Percentiles rank a stretch among this genome's conserved stretches.
These are phyloP conservation scores for Triops longicaudatus DNA, from an alignment of 1,140 invertebrate genomes.

Conservation along the genomic window DNA sequence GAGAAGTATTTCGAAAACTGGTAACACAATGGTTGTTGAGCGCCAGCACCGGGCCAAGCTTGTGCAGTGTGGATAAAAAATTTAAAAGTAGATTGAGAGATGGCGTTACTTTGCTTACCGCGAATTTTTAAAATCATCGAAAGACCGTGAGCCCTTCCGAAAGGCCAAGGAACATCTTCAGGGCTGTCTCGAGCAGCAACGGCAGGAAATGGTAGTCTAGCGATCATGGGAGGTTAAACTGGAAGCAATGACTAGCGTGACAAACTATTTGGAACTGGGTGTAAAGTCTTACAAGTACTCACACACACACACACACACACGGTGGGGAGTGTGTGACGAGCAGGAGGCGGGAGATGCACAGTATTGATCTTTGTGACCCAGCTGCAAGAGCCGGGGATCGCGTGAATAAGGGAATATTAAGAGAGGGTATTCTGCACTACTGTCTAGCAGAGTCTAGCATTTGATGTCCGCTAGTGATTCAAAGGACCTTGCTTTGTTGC, in stretches of 20 bases:
- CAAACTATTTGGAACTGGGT: background rate
- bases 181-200: too few relatives aligned
- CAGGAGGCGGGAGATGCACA: background rate
- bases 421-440: background rate
- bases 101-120: background rate
- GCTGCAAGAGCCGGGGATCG: background rate
- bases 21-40: background rate
- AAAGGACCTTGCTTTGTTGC: too few relatives aligned
- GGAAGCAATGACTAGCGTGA: background rate
- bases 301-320: background rate
- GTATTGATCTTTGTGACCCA: background rate
- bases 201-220: too few relatives aligned
- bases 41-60: background rate
- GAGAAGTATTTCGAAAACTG: background rate
- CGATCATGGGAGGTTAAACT: too few relatives aligned
- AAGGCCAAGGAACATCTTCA: background rate
- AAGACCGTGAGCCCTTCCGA: background rate
- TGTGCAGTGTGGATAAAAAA: background rate
- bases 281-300: background rate
- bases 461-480: too few relatives aligned
- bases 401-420: background rate
- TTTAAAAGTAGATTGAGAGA: background rate
- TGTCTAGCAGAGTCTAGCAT: too few relatives aligned
- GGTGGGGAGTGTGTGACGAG: background rate
- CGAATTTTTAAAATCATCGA: background rate